phyloP scores from a whole-genome alignment of 2,797 vertebrate species.

The Antrozous pallidus region DNA sequence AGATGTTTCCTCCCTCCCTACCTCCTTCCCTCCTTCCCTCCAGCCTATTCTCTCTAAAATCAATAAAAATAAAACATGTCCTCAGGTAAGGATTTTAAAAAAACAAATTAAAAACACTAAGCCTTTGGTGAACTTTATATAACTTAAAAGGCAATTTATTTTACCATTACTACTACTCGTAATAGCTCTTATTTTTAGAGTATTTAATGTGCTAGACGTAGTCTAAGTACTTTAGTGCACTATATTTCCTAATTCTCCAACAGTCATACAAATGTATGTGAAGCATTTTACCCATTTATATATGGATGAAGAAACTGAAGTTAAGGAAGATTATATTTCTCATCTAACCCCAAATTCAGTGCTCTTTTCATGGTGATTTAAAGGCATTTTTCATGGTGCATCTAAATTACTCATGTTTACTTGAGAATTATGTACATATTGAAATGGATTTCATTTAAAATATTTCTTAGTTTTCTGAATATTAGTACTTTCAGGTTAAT shows the following conservation, averaged over 20 bases:
- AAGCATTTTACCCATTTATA: background rate
- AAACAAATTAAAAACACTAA: background rate
- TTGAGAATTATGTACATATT: background rate
- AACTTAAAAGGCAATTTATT: slow-evolving; percentile 37
- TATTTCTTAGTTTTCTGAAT: background rate
- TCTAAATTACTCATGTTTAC: slow-evolving; percentile 9
- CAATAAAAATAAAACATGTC: background rate
- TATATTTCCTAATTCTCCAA: background rate
- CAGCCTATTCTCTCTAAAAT: background rate
- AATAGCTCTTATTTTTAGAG: background rate
- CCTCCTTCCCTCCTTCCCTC: too few relatives aligned
- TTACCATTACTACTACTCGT: background rate
- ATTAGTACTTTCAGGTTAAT: background rate
- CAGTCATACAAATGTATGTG: background rate
- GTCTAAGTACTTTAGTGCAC: background rate
- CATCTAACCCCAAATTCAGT: background rate
- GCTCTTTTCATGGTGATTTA: background rate
- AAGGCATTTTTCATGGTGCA: background rate
- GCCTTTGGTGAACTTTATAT: slow-evolving; percentile 1
- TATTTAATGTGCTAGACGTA: background rate
- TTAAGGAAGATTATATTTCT: background rate
- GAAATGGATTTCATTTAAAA: slow-evolving; percentile 11
- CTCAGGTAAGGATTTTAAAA: background rate
- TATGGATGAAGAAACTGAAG: background rate
- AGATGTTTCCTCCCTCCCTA: background rate